Evolutionary conservation across 2,888 invertebrate species (phyloP).

Genomic region (Tillus elongatus): DNA sequence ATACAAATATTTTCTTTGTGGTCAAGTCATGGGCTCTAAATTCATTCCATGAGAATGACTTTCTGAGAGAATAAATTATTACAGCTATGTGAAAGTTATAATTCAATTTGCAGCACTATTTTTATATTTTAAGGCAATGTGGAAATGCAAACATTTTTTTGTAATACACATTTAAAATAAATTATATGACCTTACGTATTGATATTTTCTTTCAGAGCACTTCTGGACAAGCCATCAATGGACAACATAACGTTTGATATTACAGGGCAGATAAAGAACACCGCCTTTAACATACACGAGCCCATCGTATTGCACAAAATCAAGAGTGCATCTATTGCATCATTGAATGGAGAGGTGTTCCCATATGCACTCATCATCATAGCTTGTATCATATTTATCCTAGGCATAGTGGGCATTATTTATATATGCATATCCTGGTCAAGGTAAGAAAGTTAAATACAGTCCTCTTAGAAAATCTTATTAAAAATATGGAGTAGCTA

Average conservation of each 20-base stretch:
- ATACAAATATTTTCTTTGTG: too few relatives aligned
- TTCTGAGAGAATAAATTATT: too few relatives aligned
- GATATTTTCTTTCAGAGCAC: slow-evolving; percentile 40
- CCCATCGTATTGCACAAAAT: slow-evolving; percentile 44
- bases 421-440: slow-evolving; percentile 93
- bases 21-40: too few relatives aligned
- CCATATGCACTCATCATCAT: slow-evolving; percentile 84
- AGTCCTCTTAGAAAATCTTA: too few relatives aligned
- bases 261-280: slow-evolving; percentile 58
- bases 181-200: not conserved
- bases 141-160: too few relatives aligned
- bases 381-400: slow-evolving; percentile 79
- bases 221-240: slow-evolving; percentile 54
- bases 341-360: slow-evolving; percentile 55
- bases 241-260: slow-evolving; percentile 60
- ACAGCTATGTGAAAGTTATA: too few relatives aligned
- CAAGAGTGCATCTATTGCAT: slow-evolving; percentile 39
- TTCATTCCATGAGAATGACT: too few relatives aligned
- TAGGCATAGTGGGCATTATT: slow-evolving; percentile 80
- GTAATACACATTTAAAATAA: not conserved
- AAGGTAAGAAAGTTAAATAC: slow-evolving; percentile 54
- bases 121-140: too few relatives aligned
- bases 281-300: slow-evolving; percentile 57
- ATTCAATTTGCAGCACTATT: too few relatives aligned
- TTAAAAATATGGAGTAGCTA: too few relatives aligned